phyloP scores from a whole-genome alignment of 2,797 vertebrate species.

The Melanotaenia trifasciata region DNA sequence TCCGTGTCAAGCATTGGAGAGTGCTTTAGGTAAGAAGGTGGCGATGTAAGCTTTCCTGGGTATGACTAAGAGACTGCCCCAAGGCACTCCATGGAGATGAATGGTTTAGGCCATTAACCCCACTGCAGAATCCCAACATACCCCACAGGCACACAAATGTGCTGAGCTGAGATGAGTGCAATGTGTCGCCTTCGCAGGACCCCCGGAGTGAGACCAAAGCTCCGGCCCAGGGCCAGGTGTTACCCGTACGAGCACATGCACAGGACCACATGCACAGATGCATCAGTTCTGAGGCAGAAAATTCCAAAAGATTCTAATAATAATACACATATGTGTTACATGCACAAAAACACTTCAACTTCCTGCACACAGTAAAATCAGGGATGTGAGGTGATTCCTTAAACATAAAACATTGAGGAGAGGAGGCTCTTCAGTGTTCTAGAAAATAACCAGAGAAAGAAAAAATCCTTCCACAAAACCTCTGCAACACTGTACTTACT shows the following conservation, averaged over 20 bases:
- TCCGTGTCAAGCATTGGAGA: conserved; percentile 52
- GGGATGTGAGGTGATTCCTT: not conserved
- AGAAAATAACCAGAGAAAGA: not conserved
- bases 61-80: conserved; percentile 58
- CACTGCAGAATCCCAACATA: conserved; percentile 63
- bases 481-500: too few species aligned
- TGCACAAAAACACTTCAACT: conserved; percentile 4
- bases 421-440: not conserved
- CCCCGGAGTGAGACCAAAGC: conserved; percentile 74
- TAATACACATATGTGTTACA: not conserved
- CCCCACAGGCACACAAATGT: conserved; percentile 74
- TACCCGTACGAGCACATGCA: conserved; percentile 22
- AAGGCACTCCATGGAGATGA: conserved; percentile 68
- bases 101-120: conserved; percentile 79
- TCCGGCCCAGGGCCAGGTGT: conserved; percentile 68
- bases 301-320: conserved; percentile 21
- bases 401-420: conserved; percentile 4
- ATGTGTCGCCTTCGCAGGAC: conserved; percentile 56
- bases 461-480: too few species aligned
- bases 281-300: conserved; percentile 5
- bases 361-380: not conserved
- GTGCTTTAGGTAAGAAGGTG: conserved; percentile 72
- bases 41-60: conserved; percentile 60
- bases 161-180: conserved; percentile 68
- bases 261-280: conserved; percentile 7